Base-by-base conservation (phyloP, 2,888 invertebrate genomes). In the Drosophila leonis region DNA sequence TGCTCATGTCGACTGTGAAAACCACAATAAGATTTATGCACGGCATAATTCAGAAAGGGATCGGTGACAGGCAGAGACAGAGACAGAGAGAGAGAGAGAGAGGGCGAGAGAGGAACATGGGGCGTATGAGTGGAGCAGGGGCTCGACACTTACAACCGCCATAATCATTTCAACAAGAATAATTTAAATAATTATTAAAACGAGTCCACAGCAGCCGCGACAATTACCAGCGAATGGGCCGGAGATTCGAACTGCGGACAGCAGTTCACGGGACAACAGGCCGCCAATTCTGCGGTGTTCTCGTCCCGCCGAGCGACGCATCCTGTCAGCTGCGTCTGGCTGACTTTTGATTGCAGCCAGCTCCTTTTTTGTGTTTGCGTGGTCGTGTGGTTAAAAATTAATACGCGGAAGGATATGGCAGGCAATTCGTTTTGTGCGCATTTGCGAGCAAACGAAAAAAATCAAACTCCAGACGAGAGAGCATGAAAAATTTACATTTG, bases 111-210 rank as follows among this genome's bases (percentile, higher is more conserved):
- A 60, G 46, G 60, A n/a, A 72, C 18, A 62, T 24, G 42, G 37
- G 24, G 37, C 27, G 54, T 29, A 3, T 27, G n/a, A 35, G 37
- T 59, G 59, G 3, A 6, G 59, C 9, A 54, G 44, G 65, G 78
- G 75, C 78, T 67, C 74, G 87, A 85, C 81, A 83, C 85, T 85
- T 88, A 89, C 87, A 85, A 83, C 71, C 80, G 85, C 88, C 82
- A 88, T 88, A 88, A 88, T 88, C 78, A 88, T 88, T 90, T 88
- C 90, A 90, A 90, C 90, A 91, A 90, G 90, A 91, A 90, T 91
- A 88, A 88, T 89, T 87, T 87, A 87, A 87, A 89, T 89, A 89
- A 88, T 85, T 89, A 88, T 91, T 90, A 83, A 90, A 89, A 85
- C 86, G 86, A 89, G 88, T 83, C 82, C 79, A 85, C 63, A 71